phyloP scores from a whole-genome alignment of 1,140 invertebrate species.

The Drosophila subobscura region DNA sequence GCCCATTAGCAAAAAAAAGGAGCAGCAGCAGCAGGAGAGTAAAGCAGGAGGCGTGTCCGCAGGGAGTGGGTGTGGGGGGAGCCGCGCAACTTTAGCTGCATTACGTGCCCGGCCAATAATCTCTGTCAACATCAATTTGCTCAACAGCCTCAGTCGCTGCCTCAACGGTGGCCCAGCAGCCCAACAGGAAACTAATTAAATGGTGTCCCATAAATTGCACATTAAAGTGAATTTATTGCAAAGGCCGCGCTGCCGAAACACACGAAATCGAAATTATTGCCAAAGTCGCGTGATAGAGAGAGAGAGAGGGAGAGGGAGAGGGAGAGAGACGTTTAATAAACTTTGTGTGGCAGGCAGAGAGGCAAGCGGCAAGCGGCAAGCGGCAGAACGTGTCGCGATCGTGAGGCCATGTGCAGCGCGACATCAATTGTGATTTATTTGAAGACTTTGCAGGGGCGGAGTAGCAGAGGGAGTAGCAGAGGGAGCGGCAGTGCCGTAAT shows the following conservation, averaged over 20 bases:
- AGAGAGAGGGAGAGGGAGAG: too few species aligned
- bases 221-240: slow-evolving; percentile 83
- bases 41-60: too few species aligned
- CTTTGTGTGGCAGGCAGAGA: slow-evolving; percentile 46
- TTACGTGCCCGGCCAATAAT: slow-evolving; percentile 80
- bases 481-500: neutral
- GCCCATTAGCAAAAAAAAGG: slow-evolving; percentile 56
- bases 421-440: slow-evolving; percentile 65
- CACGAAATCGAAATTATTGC: slow-evolving; percentile 75
- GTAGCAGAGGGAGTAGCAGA: neutral
- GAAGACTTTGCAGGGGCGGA: slow-evolving; percentile 8
- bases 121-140: slow-evolving; percentile 83
- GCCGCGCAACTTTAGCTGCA: slow-evolving; percentile 45
- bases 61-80: slow-evolving; percentile 9
- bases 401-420: slow-evolving; percentile 26
- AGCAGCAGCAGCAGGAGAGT: too few species aligned
- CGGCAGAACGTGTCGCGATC: slow-evolving; percentile 70
- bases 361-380: slow-evolving; percentile 27
- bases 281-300: slow-evolving; percentile 53
- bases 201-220: slow-evolving; percentile 83
- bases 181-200: slow-evolving; percentile 82
- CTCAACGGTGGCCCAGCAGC: slow-evolving; percentile 10
- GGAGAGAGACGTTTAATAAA: slow-evolving; percentile 74
- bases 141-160: too few species aligned
- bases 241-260: neutral